Conservation (phyloP, 2,113 vertebrate genomes). For the Verasper variegatus region DNA sequence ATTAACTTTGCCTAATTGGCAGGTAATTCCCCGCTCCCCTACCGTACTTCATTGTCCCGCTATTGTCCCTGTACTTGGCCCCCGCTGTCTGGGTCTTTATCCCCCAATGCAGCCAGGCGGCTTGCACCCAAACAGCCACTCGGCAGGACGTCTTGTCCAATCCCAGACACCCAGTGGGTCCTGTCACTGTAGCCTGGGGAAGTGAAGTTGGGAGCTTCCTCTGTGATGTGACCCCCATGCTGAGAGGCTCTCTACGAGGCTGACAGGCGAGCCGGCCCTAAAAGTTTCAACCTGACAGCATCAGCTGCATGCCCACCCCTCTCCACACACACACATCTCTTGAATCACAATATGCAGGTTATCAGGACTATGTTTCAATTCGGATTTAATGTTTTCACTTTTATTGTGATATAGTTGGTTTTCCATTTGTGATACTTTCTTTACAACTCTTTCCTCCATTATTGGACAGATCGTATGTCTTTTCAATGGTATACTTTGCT, state of each 20-base stretch:
- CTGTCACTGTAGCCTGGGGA: conserved; percentile 80
- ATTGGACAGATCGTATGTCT: background rate
- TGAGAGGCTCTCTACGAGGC: conserved; percentile 80
- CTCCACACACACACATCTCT: conserved; percentile 9
- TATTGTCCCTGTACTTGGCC: conserved; percentile 61
- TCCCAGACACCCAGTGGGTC: conserved; percentile 73
- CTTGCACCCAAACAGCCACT: conserved; percentile 52
- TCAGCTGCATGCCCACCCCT: conserved; percentile 36
- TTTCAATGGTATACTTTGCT: background rate
- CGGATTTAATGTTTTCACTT: background rate
- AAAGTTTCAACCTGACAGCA: conserved; percentile 59
- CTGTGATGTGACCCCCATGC: conserved; percentile 81
- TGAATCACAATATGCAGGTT: background rate
- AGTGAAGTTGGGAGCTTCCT: conserved; percentile 86
- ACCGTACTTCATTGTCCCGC: conserved; percentile 51
- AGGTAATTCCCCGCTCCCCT: conserved; percentile 76
- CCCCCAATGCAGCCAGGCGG: conserved; percentile 50
- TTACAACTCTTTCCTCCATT: background rate
- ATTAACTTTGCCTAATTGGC: conserved; percentile 80
- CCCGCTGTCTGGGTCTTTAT: conserved; percentile 69
- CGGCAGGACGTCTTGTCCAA: conserved; percentile 74
- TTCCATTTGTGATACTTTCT: background rate
- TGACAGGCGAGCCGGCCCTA: conserved; percentile 78
- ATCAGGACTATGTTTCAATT: background rate
- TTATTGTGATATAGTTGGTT: background rate